Base-by-base conservation (phyloP, 2,888 invertebrate genomes). In the Odontomyia ornata region DNA sequence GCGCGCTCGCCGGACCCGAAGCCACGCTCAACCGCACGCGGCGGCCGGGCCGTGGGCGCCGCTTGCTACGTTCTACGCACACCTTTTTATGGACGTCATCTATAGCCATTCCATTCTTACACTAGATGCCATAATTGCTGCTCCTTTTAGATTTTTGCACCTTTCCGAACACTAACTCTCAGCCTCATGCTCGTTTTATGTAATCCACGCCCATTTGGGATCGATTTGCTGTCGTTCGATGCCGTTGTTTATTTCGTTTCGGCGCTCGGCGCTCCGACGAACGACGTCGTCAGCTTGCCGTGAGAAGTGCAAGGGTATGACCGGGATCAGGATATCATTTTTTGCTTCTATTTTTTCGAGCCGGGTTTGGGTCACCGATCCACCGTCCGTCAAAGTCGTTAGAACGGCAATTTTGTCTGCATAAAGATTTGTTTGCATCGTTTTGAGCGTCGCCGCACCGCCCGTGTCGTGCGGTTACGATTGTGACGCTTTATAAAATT, bases 171-270 rank as follows among this genome's bases (percentile, higher is more conserved):
- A 67, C 67, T 21, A 65, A 65, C 43, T 65, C 65, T 65, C 65
- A 65, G 43, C 43, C 47, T 46, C 52, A 46, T 71, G 18, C 62
- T 47, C 30, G 46, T 79, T 80, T 77, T 76, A 79, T 78, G 77
- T 80, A 80, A 80, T 80, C 80, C 80, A 80, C 80, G 80, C 80
- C 80, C 79, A 80, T 79, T 80, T 71, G 25, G 73, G 25, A 73
- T 57, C 73, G 73, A 60, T 60, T 73, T 73, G 73, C 57, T 60
- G 60, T 73, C 60, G 73, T 36, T 79, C 76, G 71, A 27, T 52
- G 75, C 18, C 18, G 75, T 46, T 72, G 21, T 43, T 28, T 56
- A 7, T 28, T 72, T 28, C 28, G 36, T 36, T 36, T 36, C 36
- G 9, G 4, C 15, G 11, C 67, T 43, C 27, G 62, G n/a, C 11